phyloP scores from a whole-genome alignment of 53 echinoderm and acorn worm genomes.

The Holothuria scabra region DNA sequence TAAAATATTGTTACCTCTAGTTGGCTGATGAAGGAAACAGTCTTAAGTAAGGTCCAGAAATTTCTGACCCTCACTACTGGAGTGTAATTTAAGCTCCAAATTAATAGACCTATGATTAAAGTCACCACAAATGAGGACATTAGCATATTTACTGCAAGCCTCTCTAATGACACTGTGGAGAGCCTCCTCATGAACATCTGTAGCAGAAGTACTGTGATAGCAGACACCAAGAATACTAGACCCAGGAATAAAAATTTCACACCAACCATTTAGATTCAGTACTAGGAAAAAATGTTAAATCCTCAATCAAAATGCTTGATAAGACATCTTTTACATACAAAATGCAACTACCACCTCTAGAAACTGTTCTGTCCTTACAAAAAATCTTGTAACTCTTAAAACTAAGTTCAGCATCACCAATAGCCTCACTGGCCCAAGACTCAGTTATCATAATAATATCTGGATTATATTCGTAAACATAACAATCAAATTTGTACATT shows the following conservation, averaged over 20 bases:
- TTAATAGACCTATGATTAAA: no score
- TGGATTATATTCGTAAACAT: no score
- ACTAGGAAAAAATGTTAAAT: background rate
- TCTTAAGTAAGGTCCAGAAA: no score
- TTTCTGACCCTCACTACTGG: no score
- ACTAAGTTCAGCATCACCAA: conserved; percentile 16
- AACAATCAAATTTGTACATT: background rate
- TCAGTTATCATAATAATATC: no score
- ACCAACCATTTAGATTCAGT: background rate
- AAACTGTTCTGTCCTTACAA: background rate
- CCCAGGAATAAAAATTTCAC: background rate
- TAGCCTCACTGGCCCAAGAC: conserved; percentile 8
- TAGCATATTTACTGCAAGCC: no score
- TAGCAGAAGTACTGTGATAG: conserved; percentile 12
- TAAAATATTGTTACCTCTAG: background rate
- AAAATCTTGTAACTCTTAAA: conserved; percentile 1
- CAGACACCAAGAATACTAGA: conserved; percentile 17
- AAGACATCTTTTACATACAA: background rate
- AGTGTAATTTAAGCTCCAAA: no score
- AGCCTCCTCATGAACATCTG: no score
- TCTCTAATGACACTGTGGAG: no score
- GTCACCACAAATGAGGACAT: background rate
- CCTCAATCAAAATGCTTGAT: background rate
- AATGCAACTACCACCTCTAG: background rate
- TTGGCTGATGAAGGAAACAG: conserved; percentile 5